These are phyloP conservation scores for Stratiomys singularior DNA, from an alignment of 2,888 invertebrate species.

Conservation along the genomic window DNA sequence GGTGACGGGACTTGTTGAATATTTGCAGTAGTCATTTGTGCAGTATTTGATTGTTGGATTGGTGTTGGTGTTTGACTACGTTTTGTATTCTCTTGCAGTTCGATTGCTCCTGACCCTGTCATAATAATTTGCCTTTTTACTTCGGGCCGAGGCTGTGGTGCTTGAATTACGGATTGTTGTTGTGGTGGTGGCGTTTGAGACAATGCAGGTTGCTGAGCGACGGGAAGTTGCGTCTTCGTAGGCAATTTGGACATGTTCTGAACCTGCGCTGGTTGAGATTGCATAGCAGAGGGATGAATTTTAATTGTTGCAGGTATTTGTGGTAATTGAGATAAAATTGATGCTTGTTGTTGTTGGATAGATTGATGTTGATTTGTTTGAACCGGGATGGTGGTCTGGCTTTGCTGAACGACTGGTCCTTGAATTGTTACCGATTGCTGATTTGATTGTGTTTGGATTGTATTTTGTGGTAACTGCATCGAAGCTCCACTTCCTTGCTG, in stretches of 20 bases:
- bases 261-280: neutral
- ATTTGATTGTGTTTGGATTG: constrained; percentile 49
- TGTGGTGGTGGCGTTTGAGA: neutral
- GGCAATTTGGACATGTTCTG: neutral
- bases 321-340: constrained; percentile 59
- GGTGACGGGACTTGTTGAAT: neutral
- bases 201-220: constrained; percentile 6
- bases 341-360: constrained; percentile 55
- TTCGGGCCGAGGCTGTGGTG: constrained; percentile 1
- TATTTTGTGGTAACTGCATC: neutral
- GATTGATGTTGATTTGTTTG: constrained; percentile 6
- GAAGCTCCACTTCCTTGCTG: constrained; percentile 58
- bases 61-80: neutral
- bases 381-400: constrained; percentile 57
- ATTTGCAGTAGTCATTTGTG: neutral
- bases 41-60: neutral
- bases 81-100: constrained; percentile 47
- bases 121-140: constrained; percentile 49
- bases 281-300: constrained; percentile 63
- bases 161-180: constrained; percentile 38
- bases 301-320: constrained; percentile 65
- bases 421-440: constrained; percentile 54
- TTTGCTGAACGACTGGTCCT: constrained; percentile 51
- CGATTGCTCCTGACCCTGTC: constrained; percentile 53
- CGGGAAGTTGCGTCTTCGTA: neutral